Evolutionary conservation across 2,797 vertebrate species (phyloP).

Genomic region (Rhincodon typus): DNA sequence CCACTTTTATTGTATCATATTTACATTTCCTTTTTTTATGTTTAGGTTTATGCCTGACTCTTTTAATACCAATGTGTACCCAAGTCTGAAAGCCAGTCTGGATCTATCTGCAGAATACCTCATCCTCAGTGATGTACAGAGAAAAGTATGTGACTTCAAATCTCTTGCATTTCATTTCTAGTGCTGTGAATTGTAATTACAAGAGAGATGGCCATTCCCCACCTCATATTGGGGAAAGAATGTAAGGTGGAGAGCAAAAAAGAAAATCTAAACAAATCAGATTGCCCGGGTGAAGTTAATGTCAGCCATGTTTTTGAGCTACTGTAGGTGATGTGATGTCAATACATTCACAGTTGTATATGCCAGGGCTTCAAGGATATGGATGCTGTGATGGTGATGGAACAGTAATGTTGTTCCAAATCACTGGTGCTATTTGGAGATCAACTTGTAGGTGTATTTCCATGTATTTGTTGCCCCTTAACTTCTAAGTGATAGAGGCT

Average conservation of each 20-base stretch:
- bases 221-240: too few relatives aligned
- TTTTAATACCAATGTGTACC: slow-evolving; percentile 72
- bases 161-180: neutral
- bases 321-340: neutral
- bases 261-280: too few relatives aligned
- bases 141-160: slow-evolving; percentile 69
- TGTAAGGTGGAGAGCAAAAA: neutral
- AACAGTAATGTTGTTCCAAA: neutral
- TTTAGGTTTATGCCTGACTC: slow-evolving; percentile 87
- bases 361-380: neutral
- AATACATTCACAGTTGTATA: neutral
- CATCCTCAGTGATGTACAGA: slow-evolving; percentile 89
- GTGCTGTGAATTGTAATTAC: neutral
- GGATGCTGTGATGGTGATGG: too few relatives aligned
- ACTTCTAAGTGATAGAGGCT: neutral
- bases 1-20: neutral
- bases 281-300: neutral
- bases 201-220: too few relatives aligned
- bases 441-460: neutral
- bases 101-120: slow-evolving; percentile 90
- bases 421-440: neutral
- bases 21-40: slow-evolving; percentile 9
- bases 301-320: neutral
- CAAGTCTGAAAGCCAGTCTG: slow-evolving; percentile 87
- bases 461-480: neutral